Percentiles rank a stretch among this genome's conserved stretches.
phyloP scores from a whole-genome alignment of 2,797 vertebrate species.

The Melanotaenia trifasciata region DNA sequence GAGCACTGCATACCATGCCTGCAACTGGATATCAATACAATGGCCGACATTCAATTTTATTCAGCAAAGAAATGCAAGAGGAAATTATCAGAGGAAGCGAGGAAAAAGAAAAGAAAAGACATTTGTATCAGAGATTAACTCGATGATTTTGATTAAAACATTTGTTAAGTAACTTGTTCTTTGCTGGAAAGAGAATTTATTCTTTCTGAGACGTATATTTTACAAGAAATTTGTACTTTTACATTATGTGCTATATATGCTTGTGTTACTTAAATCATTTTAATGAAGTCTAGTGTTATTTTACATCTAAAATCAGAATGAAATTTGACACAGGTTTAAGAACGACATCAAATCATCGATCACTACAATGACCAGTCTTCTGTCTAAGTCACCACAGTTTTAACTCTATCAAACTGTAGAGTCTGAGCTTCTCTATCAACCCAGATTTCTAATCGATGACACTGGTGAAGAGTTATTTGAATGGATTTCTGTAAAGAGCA shows the following conservation, averaged over 20 bases:
- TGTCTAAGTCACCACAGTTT: slow-evolving; percentile 25
- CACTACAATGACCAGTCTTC: slow-evolving; percentile 16
- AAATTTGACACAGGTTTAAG: not conserved
- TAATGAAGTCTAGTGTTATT: not conserved
- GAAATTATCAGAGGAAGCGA: too few species aligned
- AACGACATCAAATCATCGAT: slow-evolving; percentile 31
- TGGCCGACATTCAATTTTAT: too few species aligned
- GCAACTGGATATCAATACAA: too few species aligned
- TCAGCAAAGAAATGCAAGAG: too few species aligned
- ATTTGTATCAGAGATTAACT: slow-evolving; percentile 59
- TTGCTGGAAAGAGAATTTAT: too few species aligned
- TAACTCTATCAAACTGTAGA: slow-evolving; percentile 35
- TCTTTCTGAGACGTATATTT: too few species aligned
- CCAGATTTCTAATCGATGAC: slow-evolving; percentile 75
- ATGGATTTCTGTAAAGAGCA: slow-evolving; percentile 79
- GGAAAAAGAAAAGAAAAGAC: not conserved
- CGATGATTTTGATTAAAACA: slow-evolving; percentile 64
- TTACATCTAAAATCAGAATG: not conserved
- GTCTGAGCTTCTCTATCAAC: slow-evolving; percentile 58
- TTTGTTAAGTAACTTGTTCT: too few species aligned
- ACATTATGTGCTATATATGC: not conserved
- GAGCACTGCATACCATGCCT: too few species aligned
- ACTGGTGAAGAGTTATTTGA: slow-evolving; percentile 79
- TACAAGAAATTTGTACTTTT: not conserved
- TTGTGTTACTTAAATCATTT: not conserved